A percentile compares a stretch with the other conserved stretches of the same genome.
Conservation (phyloP, 2,797 vertebrate genomes). For the Galaxias olidus region DNA sequence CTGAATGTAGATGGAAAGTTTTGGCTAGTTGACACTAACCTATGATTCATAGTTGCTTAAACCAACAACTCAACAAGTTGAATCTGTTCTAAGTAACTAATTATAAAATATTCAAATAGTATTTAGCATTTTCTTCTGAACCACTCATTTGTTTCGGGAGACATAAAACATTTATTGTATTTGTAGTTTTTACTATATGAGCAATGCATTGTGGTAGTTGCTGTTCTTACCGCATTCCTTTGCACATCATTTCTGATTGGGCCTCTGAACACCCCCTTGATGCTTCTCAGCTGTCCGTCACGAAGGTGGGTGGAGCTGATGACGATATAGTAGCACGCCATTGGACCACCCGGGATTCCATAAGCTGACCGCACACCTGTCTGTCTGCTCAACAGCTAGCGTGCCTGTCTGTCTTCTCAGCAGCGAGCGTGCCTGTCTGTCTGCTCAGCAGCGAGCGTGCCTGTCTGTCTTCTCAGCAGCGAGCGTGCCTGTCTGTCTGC, state of each 20-base stretch:
- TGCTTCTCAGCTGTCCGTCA: slow-evolving; percentile 97
- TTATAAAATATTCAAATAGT: too few species aligned
- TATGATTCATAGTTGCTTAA: too few species aligned
- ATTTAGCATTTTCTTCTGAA: too few species aligned
- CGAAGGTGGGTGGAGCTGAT: slow-evolving; percentile 97
- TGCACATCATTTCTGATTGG: slow-evolving; percentile 88
- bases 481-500: too few species aligned
- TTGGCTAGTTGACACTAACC: too few species aligned
- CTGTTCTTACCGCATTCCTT: slow-evolving; percentile 85
- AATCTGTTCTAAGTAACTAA: too few species aligned
- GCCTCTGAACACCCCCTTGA: slow-evolving; percentile 98
- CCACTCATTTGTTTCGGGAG: too few species aligned
- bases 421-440: slow-evolving; percentile 12
- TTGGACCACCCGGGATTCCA: slow-evolving; percentile 70
- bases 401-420: background rate
- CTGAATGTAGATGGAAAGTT: too few species aligned
- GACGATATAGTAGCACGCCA: slow-evolving; percentile 99
- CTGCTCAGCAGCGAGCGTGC: slow-evolving; percentile 11
- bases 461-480: background rate
- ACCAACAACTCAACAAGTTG: too few species aligned
- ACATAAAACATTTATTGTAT: too few species aligned
- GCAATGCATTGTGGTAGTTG: too few species aligned
- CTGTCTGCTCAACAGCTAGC: slow-evolving; percentile 17
- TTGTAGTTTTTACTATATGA: too few species aligned
- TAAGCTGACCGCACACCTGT: slow-evolving; percentile 32